Base-by-base conservation (phyloP, 2,113 vertebrate genomes). In the Apodemus speciosus region DNA sequence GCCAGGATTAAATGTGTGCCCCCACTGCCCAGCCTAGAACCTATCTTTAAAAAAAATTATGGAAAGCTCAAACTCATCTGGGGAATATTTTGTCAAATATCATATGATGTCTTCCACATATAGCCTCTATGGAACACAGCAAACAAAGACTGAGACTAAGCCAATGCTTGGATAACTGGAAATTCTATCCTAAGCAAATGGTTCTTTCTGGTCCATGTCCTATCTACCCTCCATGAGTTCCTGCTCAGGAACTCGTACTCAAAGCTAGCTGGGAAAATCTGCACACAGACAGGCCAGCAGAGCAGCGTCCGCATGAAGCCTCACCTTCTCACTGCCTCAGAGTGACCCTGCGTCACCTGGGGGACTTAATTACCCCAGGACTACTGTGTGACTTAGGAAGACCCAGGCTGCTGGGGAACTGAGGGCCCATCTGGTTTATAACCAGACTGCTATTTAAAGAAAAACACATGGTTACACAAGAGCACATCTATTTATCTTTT, bases 401-500 rank as follows among this genome's bases (percentile, higher is more conserved):
- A 80, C 20, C 32, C 49, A 14, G 84, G 11, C 51, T 72, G 23
- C n/a, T n/a, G n/a, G 56, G 89, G 14, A 81, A 49, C 60, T 62
- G 43, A n/a, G 32, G 14, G n/a, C n/a, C 77, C 92, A 35, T 46
- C 1, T 68, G 69, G 49, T 64, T 88, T 84, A 88, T 40, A 88
- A 40, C 25, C 2, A 58, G 76, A 38, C 58, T 66, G 32, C 90
- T 75, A 66, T 77, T 90, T 79, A 79, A 90, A 46, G 40, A 91
- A 90, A 35, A 95, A 81, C 51, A 35, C n/a, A 81, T 0, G 35
- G 32, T 23, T 58, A 91, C 16, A 40, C 60, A 89, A 72, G 13
- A 91, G 75, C 80, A 84, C 23, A 58, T 4, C 95, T 86, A 89
- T 23, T 95, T 86, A 93, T 46, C 84, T 88, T 85, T 91, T 21